Percentiles rank a stretch among this genome's conserved stretches.
phyloP scores from a whole-genome alignment of 1,140 invertebrate species.

The Melipona quadrifasciata region DNA sequence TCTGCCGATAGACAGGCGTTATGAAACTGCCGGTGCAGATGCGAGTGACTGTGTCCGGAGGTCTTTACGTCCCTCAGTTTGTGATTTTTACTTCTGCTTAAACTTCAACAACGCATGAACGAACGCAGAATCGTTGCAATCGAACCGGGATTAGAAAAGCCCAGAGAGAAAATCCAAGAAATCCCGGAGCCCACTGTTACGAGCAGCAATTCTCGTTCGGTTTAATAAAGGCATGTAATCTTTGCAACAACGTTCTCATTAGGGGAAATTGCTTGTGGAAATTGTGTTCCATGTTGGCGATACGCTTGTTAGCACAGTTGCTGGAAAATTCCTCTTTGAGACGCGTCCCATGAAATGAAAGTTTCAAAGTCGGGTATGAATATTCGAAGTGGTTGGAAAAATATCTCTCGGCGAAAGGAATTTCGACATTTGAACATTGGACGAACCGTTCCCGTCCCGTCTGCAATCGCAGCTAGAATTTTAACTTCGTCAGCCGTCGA shows the following conservation, averaged over 20 bases:
- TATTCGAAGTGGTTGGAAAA: too few species aligned
- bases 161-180: not conserved
- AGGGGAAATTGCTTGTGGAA: not conserved
- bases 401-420: too few species aligned
- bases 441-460: too few species aligned
- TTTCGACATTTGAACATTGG: too few species aligned
- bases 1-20: conserved; percentile 1
- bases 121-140: not conserved
- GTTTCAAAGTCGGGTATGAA: too few species aligned
- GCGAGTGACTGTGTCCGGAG: conserved; percentile 8
- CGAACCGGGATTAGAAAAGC: not conserved
- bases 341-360: too few species aligned
- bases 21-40: conserved; percentile 22
- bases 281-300: not conserved
- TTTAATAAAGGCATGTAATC: not conserved
- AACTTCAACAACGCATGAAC: not conserved
- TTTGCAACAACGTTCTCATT: not conserved
- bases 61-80: conserved; percentile 16
- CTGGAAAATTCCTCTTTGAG: too few species aligned
- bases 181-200: not conserved
- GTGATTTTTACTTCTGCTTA: conserved; percentile 24
- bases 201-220: too few species aligned
- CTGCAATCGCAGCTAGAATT: not conserved
- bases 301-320: not conserved
- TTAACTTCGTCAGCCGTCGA: not conserved